Evolutionary conservation across 2,888 invertebrate genomes (phyloP), one percentile per base, ranked within the genome.

Genomic region (Fragum fragum): DNA sequence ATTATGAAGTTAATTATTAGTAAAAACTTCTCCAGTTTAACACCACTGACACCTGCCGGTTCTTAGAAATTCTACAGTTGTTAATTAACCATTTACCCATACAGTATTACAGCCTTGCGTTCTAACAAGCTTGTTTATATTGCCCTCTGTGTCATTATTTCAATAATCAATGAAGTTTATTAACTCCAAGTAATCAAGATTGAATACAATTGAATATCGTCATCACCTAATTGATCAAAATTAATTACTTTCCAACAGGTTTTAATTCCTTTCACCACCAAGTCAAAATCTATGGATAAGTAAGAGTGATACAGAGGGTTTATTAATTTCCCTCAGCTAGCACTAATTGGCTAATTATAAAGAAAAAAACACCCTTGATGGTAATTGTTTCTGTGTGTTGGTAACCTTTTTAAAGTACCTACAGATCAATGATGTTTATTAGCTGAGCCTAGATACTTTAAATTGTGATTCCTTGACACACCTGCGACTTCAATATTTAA

Each of bases 1-100:
- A 83, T 83, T 79, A 83, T 73, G 73, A 59, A 76, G 73, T 74
- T 85, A 85, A 85, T 85, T 85, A 81, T 81, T 81, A 72, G 81
- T 74, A 81, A 76, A 76, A 79, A 81, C 81, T 81, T 81, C 79
- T 81, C 79, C 73, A 73, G 52, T 66, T 29, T n/a, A 32, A 55
- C 39, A 32, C 21, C 39, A 57, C 36, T 21, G 71, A 71, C 71
- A 71, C 71, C 71, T 71, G 71, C 53, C 36, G 29, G 29, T 36
- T 55, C 57, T 55, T 53, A 55, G 71, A 71, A 71, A 66, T 66
- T 42, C 66, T 66, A 66, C 66, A 66, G 66, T 66, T 66, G 66
- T 66, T 66, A 66, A 66, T 66, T 66, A 66, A 66, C 66, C 66
- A 36, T 66, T 66, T 61, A 29, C 61, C 57, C 57, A 47, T 47